phyloP scores from a whole-genome alignment of 2,113 vertebrate species.

The Hemiscyllium ocellatum region DNA sequence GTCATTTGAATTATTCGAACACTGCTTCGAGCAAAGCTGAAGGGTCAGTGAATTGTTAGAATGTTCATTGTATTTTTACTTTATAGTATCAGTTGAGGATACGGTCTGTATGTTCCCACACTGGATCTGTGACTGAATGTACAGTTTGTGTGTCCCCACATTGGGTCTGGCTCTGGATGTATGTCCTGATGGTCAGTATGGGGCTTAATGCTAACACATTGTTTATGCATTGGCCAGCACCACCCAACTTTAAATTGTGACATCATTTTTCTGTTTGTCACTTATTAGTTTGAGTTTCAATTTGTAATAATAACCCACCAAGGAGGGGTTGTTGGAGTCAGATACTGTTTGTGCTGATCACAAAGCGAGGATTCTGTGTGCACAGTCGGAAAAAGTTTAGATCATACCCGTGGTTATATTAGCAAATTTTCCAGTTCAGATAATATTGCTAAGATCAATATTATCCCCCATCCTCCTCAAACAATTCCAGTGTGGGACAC shows the following conservation, averaged over 20 bases:
- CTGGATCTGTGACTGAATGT: neutral
- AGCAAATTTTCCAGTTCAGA: neutral
- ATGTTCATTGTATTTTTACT: neutral
- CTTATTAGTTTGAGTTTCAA: neutral
- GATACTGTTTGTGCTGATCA: neutral
- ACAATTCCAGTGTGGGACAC: neutral
- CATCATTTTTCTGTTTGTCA: neutral
- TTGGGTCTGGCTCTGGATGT: neutral
- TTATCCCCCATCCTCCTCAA: neutral
- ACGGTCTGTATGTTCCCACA: neutral
- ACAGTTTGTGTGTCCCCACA: neutral
- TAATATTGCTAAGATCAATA: neutral
- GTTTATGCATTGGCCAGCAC: neutral
- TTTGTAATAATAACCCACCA: neutral
- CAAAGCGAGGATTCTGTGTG: neutral
- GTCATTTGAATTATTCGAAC: neutral
- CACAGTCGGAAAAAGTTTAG: neutral
- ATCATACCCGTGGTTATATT: neutral
- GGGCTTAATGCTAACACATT: neutral
- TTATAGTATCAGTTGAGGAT: neutral
- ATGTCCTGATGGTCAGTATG: neutral
- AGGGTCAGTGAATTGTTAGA: neutral
- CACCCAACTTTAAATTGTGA: neutral
- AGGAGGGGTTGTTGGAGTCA: neutral
- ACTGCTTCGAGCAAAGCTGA: neutral